Percentiles rank a stretch among this genome's conserved stretches.
These are phyloP conservation scores for Petrolisthes cinctipes DNA, from an alignment of 2,888 invertebrate genomes.

Conservation along the genomic window DNA sequence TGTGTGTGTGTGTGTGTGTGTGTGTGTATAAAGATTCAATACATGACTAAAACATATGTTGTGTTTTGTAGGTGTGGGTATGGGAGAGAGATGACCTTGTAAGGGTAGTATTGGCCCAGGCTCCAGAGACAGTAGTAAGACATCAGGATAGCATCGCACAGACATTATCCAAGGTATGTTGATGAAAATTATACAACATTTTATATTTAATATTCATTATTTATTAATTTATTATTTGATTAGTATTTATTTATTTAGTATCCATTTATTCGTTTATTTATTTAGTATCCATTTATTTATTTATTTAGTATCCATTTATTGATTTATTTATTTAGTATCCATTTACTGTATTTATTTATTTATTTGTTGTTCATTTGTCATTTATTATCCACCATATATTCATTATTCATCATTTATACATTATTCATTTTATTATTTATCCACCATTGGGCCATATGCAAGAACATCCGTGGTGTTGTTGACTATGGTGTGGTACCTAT, in stretches of 20 bases:
- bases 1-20: no score
- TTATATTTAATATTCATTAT: not conserved
- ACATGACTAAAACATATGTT: no score
- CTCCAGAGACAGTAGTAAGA: slow-evolving; percentile 81
- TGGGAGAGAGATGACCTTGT: slow-evolving; percentile 87
- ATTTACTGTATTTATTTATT: not conserved
- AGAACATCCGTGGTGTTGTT: no score
- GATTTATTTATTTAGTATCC: not conserved
- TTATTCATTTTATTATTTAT: no score
- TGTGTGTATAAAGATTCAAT: no score
- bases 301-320: no score
- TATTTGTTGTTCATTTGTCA: not conserved
- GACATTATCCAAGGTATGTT: slow-evolving; percentile 82
- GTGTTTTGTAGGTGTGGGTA: slow-evolving; percentile 82
- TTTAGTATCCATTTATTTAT: no score
- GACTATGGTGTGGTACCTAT: no score
- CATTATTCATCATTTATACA: no score
- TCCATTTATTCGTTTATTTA: no score
- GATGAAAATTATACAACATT: slow-evolving; percentile 70
- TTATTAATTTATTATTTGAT: not conserved
- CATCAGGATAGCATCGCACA: slow-evolving; percentile 80
- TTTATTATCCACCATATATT: not conserved
- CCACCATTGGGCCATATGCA: no score
- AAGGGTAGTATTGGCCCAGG: slow-evolving; percentile 85
- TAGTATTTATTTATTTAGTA: not conserved